Base-by-base conservation (phyloP, 2,113 vertebrate species). In the Osmerus eperlanus region DNA sequence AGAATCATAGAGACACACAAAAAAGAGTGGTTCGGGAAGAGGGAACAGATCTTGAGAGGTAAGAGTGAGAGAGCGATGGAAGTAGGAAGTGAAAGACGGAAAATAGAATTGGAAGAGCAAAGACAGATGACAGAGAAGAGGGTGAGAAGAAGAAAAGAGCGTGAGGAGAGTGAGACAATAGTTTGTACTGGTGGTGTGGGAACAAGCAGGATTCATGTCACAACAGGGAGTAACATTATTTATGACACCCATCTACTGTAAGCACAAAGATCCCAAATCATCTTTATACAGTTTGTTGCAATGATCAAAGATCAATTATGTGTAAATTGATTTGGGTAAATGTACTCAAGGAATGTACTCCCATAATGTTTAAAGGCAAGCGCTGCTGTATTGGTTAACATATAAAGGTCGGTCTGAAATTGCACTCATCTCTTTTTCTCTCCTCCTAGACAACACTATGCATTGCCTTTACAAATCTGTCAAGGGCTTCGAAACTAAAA, bases 401-500 rank as follows among this genome's bases (percentile, higher is more conserved):
- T 66, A 70, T 63, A 64, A 29, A 67, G 61, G 71, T 72, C 62
- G 18, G 55, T 56, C 15, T 56, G 15, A 25, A 19, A 21, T 60
- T 21, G 18, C 64, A 51, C 12, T 41, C 32, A 47, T 9, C 11
- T 12, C 16, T 60, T 60, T 19, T 23, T 60, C n/a, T 9, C 8
- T 18, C 18, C 18, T 55, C 4, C 54, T 55, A 3, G 14, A 60
- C 4, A 70, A 74, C 64, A 36, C 65, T 72, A 63, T 58, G 70
- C 61, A 66, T 36, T 56, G 15, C 47, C 71, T 75, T 66, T 71
- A 77, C 47, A 53, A 60, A 72, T 67, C 54, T 78, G 67, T 67
- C 60, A 47, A 52, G 61, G 15, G 77, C n/a, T 64, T 75, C 36
- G 28, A 63, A 74, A 74, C 73, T 59, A 84, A 83, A 86, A 89